Percentiles rank a stretch among this genome's conserved stretches.
Evolutionary conservation across 2,113 vertebrate species (phyloP).

Genomic region (Nymphicus hollandicus): DNA sequence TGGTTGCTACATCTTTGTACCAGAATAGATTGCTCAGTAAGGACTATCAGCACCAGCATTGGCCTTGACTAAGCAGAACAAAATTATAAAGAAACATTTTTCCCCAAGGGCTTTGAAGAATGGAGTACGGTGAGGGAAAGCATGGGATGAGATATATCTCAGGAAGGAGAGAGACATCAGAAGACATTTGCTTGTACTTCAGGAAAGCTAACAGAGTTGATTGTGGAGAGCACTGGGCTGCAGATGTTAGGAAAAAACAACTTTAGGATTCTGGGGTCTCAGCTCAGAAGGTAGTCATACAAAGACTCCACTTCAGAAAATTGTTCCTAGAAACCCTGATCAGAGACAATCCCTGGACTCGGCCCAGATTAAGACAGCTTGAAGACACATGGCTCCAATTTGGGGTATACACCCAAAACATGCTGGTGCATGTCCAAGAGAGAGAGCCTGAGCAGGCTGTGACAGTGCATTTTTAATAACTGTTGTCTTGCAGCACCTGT

Average conservation of each 20-base stretch:
- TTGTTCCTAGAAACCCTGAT: not conserved
- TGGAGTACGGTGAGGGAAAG: not conserved
- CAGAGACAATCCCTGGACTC: not conserved
- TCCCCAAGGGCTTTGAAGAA: not conserved
- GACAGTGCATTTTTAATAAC: not conserved
- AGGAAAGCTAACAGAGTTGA: not conserved
- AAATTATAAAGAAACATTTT: not conserved
- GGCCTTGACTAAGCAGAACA: not conserved
- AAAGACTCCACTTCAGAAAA: not conserved
- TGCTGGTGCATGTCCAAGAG: not conserved
- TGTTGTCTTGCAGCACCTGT: not conserved
- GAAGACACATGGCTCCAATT: not conserved
- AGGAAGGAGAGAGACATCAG: not conserved
- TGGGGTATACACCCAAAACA: not conserved
- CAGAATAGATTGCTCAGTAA: not conserved
- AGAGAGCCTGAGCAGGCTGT: not conserved
- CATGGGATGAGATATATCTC: not conserved
- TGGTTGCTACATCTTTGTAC: not conserved
- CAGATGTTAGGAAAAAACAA: not conserved
- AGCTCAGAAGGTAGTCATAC: not conserved
- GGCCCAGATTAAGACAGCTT: not conserved
- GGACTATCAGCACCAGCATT: not conserved
- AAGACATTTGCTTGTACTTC: not conserved
- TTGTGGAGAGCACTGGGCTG: rapidly evolving
- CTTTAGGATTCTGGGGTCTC: not conserved